Evolutionary conservation across 2,797 vertebrate species (phyloP), one percentile per base, ranked within the genome.

Genomic region (Pygocentrus nattereri): DNA sequence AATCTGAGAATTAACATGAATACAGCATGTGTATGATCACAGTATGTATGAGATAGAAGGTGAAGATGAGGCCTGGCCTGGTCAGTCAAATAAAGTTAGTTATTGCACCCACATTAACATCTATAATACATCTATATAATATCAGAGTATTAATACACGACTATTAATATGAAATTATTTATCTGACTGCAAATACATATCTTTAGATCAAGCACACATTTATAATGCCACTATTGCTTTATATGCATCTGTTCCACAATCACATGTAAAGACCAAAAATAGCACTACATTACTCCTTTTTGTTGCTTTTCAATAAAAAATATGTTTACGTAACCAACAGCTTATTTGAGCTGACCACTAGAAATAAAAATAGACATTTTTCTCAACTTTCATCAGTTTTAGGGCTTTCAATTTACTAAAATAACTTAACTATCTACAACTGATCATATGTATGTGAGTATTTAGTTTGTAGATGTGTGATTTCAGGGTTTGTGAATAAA

Each of bases 51-150:
- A 67, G 4, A 77, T 59, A 69, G 6, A 52, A 27, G 6, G 11
- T 31, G 16, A 76, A 61, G 23, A 68, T 13, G 54, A 61, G 21
- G 25, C 54, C 52, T 59, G 47, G 34, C 30, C 72, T 80, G 65
- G 65, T 74, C 38, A 59, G 52, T 64, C 58, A 16, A 56, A 58
- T 78, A n/a, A 44, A 70, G 25, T 77, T 62, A 11, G 27, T 65
- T 80, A 52, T 75, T 78, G 69, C 77, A 84, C 30, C 50, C 47
- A 64, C 73, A 72, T 67, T 62, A 79, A 74, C 54, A 79, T 67
- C 50, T 75, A 54, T 19, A 67, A 10, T 62, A 71, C 34, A 64
- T 81, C 15, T 23, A 73, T 50, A 71, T 54, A 58, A 34, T 73
- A 74, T 49, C 19, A 44, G 13, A 65, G 31, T 41, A 34, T 73